These are phyloP conservation scores for Epinephelus malabaricus DNA, from an alignment of 2,797 vertebrate genomes.

Conservation along the genomic window DNA sequence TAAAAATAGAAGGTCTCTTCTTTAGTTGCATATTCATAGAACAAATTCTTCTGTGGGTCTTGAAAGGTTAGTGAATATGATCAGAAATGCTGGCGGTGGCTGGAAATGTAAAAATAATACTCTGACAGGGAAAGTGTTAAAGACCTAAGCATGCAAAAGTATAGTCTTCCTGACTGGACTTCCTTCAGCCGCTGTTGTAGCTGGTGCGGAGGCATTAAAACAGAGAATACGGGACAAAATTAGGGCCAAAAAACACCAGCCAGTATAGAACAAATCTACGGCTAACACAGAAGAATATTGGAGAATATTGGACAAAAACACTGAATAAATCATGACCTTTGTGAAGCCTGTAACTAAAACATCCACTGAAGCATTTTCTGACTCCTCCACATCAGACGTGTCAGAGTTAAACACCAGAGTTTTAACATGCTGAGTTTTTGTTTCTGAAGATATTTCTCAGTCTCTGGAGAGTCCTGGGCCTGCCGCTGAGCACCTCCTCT, in stretches of 20 bases:
- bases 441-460: conserved; percentile 11
- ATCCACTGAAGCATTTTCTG: neutral
- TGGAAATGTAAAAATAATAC: too few relatives aligned
- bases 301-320: neutral
- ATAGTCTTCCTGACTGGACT: too few relatives aligned
- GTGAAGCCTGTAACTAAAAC: neutral
- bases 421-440: conserved; percentile 10
- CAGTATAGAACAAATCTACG: neutral
- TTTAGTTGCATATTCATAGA: too few relatives aligned
- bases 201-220: neutral
- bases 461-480: conserved; percentile 25
- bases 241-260: too few relatives aligned
- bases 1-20: too few relatives aligned
- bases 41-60: too few relatives aligned
- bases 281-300: too few relatives aligned
- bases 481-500: conserved; percentile 21
- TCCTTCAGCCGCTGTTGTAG: too few relatives aligned
- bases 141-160: too few relatives aligned
- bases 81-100: too few relatives aligned
- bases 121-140: too few relatives aligned
- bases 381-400: neutral
- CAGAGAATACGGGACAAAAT: neutral
- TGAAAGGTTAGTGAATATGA: too few relatives aligned
- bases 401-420: conserved; percentile 10
- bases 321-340: neutral